Conservation (phyloP, 2,113 vertebrate genomes). For the Rhea americana region DNA sequence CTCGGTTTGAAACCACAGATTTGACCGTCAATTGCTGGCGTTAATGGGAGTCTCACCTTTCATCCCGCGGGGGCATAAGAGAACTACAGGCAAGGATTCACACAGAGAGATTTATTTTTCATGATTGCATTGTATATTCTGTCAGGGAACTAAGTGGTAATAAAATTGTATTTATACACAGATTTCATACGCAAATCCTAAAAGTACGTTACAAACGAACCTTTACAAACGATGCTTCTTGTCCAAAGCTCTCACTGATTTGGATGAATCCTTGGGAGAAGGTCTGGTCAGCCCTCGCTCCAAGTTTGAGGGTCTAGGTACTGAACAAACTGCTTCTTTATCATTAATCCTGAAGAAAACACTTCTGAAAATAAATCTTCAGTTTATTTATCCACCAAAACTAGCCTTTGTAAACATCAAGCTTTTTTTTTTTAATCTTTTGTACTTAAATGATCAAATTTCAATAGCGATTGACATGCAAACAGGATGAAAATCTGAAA, state of each 20-base stretch:
- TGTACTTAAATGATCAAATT: background rate
- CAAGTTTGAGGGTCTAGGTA: background rate
- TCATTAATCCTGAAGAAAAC: background rate
- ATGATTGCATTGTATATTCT: background rate
- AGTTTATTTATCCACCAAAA: background rate
- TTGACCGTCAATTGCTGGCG: background rate
- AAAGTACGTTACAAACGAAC: background rate
- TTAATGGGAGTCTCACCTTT: background rate
- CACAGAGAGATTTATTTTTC: background rate
- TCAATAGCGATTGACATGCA: background rate
- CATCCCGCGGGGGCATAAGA: background rate
- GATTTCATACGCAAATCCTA: background rate
- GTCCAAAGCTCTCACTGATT: background rate
- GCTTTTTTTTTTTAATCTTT: background rate
- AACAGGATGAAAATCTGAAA: background rate
- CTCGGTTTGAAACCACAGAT: background rate
- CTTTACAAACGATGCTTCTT: background rate
- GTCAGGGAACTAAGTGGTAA: background rate
- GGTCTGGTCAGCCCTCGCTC: background rate
- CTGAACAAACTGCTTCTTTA: background rate
- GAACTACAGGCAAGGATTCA: background rate
- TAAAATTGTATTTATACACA: background rate
- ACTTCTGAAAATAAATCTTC: background rate
- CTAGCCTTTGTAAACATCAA: background rate
- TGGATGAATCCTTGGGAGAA: background rate